Evolutionary conservation across 2,113 vertebrate genomes (phyloP).

Genomic region (Oreocharis arfaki): DNA sequence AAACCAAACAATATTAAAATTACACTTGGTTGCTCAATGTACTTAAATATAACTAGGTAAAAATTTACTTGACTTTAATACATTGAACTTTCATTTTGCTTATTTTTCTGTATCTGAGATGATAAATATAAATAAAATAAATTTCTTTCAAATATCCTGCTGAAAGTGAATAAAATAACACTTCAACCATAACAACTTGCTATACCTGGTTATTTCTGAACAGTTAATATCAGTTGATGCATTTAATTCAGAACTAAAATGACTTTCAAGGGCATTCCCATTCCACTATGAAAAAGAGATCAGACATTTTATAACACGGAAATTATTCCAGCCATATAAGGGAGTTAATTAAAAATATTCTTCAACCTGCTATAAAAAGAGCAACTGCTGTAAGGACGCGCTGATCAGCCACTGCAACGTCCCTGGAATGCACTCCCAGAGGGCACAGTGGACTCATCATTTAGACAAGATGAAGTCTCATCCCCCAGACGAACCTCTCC

Average conservation of each 20-base stretch:
- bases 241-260: not conserved
- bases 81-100: not conserved
- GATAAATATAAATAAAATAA: not conserved
- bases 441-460: not conserved
- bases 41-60: not conserved
- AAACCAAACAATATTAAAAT: not conserved
- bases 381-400: accelerated
- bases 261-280: slow-evolving; percentile 13
- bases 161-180: not conserved
- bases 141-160: not conserved
- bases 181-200: not conserved
- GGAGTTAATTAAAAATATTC: slow-evolving; percentile 56
- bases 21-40: not conserved
- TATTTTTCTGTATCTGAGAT: not conserved
- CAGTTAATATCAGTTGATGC: not conserved
- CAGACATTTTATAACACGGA: not conserved
- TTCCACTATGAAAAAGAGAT: not conserved
- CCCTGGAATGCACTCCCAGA: not conserved
- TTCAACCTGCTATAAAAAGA: slow-evolving; percentile 41
- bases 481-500: not conserved
- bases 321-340: slow-evolving; percentile 21
- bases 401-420: not conserved
- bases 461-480: not conserved
- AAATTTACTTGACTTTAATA: not conserved
- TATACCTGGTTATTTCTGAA: not conserved